phyloP scores from a whole-genome alignment of 2,888 invertebrate species.

The Anodontia alba region DNA sequence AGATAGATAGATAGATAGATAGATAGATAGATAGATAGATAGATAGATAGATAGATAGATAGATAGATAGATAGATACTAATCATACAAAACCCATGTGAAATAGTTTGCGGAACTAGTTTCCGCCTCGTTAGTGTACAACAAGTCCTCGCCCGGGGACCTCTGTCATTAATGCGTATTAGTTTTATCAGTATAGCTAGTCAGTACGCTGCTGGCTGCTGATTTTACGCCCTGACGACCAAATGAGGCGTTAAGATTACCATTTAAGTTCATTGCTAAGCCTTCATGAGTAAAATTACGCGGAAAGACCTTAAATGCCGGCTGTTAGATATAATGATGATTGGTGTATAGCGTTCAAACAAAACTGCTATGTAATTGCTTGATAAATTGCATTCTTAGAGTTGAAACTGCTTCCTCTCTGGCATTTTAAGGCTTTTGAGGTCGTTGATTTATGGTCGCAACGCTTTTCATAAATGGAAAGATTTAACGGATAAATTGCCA shows the following conservation, averaged over 20 bases:
- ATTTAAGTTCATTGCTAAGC: slow-evolving; percentile 54
- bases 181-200: slow-evolving; percentile 18
- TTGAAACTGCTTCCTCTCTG: slow-evolving; percentile 48
- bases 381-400: slow-evolving; percentile 63
- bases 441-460: slow-evolving; percentile 7
- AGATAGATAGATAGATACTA: no score
- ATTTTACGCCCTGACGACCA: slow-evolving; percentile 60
- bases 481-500: slow-evolving; percentile 11
- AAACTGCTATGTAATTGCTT: slow-evolving; percentile 66
- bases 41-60: no score
- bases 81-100: no score
- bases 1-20: not conserved
- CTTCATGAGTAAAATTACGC: slow-evolving; percentile 58
- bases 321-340: slow-evolving; percentile 45
- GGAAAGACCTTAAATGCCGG: slow-evolving; percentile 52
- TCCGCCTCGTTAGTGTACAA: not conserved
- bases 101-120: not conserved
- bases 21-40: no score
- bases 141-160: not conserved
- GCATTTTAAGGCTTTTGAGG: slow-evolving; percentile 46
- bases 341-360: slow-evolving; percentile 60
- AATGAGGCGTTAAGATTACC: slow-evolving; percentile 66
- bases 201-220: slow-evolving; percentile 28
- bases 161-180: slow-evolving; percentile 9
- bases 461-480: slow-evolving; percentile 9